Evolutionary conservation across 2,888 invertebrate species (phyloP).

Genomic region (Leptinotarsa peninsularis): DNA sequence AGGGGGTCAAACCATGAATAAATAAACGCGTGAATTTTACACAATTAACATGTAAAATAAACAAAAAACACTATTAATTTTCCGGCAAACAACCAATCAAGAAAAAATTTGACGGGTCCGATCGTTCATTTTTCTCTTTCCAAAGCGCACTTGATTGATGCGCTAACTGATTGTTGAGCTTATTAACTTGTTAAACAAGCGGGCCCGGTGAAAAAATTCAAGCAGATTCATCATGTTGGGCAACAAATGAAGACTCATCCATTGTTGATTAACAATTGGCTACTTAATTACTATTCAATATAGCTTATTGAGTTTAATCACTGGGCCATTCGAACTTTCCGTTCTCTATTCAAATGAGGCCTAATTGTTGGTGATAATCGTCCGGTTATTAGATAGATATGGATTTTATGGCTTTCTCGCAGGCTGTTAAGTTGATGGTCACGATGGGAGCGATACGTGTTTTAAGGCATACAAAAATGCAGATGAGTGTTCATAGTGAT

Average conservation of each 20-base stretch:
- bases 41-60: conserved; percentile 68
- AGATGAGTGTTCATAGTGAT: background rate
- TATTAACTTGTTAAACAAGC: conserved; percentile 67
- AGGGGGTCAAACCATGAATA: conserved; percentile 67
- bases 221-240: conserved; percentile 62
- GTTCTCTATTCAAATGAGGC: conserved; percentile 46
- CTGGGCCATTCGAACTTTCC: conserved; percentile 48
- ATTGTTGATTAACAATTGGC: conserved; percentile 62
- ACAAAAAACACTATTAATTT: conserved; percentile 66
- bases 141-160: conserved; percentile 62
- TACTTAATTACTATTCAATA: conserved; percentile 55
- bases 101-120: conserved; percentile 62
- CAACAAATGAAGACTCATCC: conserved; percentile 62
- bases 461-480: background rate
- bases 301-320: conserved; percentile 57
- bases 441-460: background rate
- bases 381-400: conserved; percentile 16
- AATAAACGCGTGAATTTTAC: conserved; percentile 69
- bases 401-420: conserved; percentile 18
- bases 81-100: conserved; percentile 65
- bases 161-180: conserved; percentile 66
- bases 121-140: conserved; percentile 34
- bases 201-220: conserved; percentile 45
- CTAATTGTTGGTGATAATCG: conserved; percentile 51
- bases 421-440: conserved; percentile 23